Evolutionary conservation across 2,113 vertebrate species (phyloP), one percentile per base, ranked within the genome.

Genomic region (Dascyllus trimaculatus): DNA sequence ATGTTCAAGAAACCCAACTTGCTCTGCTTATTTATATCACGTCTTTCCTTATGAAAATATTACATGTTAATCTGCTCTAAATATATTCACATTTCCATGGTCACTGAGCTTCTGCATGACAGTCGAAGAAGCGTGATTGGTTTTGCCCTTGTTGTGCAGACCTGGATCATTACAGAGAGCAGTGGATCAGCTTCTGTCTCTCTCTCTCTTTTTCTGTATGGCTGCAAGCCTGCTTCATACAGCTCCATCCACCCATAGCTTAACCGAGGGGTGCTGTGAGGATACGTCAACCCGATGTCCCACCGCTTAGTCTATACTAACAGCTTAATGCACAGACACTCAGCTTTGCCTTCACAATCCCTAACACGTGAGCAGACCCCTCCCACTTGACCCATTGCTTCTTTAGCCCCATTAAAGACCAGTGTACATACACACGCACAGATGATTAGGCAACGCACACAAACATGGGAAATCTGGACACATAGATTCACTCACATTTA

Each of bases 291-390:
- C 57, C 63, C 65, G 51, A 70, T 59, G 67, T 83, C 71, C 69
- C 25, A 24, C 56, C 38, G 81, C 59, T 91, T 85, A 82, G 69
- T 53, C 79, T 83, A 60, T 68, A 46, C 63, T 53, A 75, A 83
- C 81, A 84, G 77, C 77, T 85, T 88, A 86, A 85, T 59, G 68
- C 69, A 57, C 73, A 80, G 73, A 87, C 45, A 64, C 75, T 10
- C 59, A 45, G 24, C 32, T 7, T 17, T 65, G 61, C 53, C 63
- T n/a, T 83, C 76, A 75, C 80, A 89, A 86, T 86, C 71, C 74
- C 67, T 13, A 46, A 82, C 81, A 85, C n/a, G 62, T 90, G 89
- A 91, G 79, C 22, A 1, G 32, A 60, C 54, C 38, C 70, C 68
- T 80, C 79, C 87, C 57, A 40, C 60, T 71, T 77, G 71, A 79